A percentile compares a stretch with the other conserved stretches of the same genome.
phyloP scores from a whole-genome alignment of 2,888 invertebrate species.

The Platypus cylindrus region DNA sequence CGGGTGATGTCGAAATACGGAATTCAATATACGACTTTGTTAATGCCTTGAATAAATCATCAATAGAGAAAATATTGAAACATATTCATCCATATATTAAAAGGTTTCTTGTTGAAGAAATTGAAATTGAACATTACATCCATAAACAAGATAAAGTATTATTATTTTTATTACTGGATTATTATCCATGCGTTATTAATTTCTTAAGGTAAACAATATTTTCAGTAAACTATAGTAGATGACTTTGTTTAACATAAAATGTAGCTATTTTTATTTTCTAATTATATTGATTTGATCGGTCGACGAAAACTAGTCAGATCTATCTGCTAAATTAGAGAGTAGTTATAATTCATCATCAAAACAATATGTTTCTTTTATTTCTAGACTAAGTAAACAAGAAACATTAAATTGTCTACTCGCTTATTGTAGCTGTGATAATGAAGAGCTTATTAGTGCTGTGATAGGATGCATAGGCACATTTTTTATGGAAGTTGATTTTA shows the following conservation, averaged over 20 bases:
- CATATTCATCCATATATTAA: constrained; percentile 21
- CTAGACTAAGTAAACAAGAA: constrained; percentile 21
- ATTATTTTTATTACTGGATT: constrained; percentile 24
- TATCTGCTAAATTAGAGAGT: too few relatives aligned
- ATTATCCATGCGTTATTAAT: constrained; percentile 27
- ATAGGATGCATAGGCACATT: constrained; percentile 26
- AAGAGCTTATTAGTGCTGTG: constrained; percentile 26
- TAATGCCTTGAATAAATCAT: constrained; percentile 17
- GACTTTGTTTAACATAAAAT: too few relatives aligned
- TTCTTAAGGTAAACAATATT: constrained; percentile 17
- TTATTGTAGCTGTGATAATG: constrained; percentile 23
- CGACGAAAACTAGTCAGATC: too few relatives aligned
- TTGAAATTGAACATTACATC: constrained; percentile 19
- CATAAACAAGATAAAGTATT: constrained; percentile 18
- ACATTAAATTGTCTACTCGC: constrained; percentile 24
- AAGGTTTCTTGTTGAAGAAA: constrained; percentile 20
- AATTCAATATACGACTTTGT: constrained; percentile 17
- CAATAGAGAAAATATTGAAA: constrained; percentile 20
- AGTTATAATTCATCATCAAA: too few relatives aligned
- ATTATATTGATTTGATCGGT: too few relatives aligned
- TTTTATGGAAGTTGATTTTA: constrained; percentile 20
- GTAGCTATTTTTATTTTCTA: too few relatives aligned
- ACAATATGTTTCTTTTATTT: too few relatives aligned
- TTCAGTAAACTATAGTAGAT: too few relatives aligned
- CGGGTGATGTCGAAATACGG: constrained; percentile 22